phyloP scores from a whole-genome alignment of 2,797 vertebrate species.

The Spheniscus humboldti region DNA sequence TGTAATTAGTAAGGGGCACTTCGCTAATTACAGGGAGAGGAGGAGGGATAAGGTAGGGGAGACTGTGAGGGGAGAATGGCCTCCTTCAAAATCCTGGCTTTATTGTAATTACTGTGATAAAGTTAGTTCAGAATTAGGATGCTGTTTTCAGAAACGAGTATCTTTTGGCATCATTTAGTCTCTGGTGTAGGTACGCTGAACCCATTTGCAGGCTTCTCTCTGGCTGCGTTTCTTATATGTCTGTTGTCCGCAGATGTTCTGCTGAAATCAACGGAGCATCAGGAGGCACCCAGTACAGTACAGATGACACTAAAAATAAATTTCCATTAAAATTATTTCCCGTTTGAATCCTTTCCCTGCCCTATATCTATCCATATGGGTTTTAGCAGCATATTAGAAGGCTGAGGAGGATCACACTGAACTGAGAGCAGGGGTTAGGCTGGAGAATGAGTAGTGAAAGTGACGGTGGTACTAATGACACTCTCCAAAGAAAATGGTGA shows the following conservation, averaged over 20 bases:
- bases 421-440: background rate
- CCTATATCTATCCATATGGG: background rate
- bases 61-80: background rate
- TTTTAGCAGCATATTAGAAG: background rate
- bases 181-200: background rate
- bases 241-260: background rate
- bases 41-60: background rate
- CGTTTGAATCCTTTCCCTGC: background rate
- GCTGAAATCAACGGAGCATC: background rate
- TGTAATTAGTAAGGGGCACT: background rate
- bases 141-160: background rate
- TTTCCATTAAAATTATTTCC: background rate
- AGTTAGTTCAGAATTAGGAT: background rate
- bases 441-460: background rate
- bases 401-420: background rate
- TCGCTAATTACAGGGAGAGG: background rate
- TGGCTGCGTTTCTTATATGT: background rate
- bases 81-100: background rate
- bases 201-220: background rate
- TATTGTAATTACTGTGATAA: background rate
- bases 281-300: background rate
- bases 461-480: fast-evolving
- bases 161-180: background rate
- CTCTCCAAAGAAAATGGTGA: background rate
- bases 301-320: background rate